Evolutionary conservation across 2,888 invertebrate genomes (phyloP), one percentile per base, ranked within the genome.

Genomic region (Sericinus montela): DNA sequence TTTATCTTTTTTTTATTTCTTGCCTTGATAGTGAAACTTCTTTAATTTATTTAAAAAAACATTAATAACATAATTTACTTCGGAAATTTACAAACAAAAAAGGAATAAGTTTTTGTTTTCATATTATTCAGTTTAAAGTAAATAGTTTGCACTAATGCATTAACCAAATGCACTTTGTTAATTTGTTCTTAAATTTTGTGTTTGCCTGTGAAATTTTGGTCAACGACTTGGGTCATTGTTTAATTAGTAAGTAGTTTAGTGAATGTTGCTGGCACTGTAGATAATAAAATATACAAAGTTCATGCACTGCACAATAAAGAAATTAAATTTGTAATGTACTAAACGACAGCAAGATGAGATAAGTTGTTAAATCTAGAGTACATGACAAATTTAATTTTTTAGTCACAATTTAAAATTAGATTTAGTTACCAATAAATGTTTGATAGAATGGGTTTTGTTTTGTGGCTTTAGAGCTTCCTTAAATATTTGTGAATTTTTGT

Each of bases 401-500:
- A 48, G 48, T 50, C 42, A 49, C 50, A 50, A 42, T 53, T 51
- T 46, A 53, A 39, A 54, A 37, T 52, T 48, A 54, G 36, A 52
- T 16, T 37, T 39, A 45, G 46, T 49, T 43, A 43, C 30, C 28
- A 48, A 52, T 50, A 51, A 37, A 59, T 71, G 64, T 72, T 69
- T 72, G 73, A 70, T 65, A 72, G 69, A 69, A 63, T 69, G 80
- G 76, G 73, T 68, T 65, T 62, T 74, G 72, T 76, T 78, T 75
- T 76, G 75, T 72, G 65, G 71, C 69, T 69, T 73, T 55, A 66
- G 60, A 70, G 85, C 86, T 85, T 85, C 79, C 80, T 72, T 65
- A 75, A 68, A 69, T 72, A 69, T 68, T 67, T 63, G 74, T 69
- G 66, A 75, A 75, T 68, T 48, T 37, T 76, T 75, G 77, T 80